Conservation (phyloP, 2,113 vertebrate species). For the Thinocorus orbignyianus region DNA sequence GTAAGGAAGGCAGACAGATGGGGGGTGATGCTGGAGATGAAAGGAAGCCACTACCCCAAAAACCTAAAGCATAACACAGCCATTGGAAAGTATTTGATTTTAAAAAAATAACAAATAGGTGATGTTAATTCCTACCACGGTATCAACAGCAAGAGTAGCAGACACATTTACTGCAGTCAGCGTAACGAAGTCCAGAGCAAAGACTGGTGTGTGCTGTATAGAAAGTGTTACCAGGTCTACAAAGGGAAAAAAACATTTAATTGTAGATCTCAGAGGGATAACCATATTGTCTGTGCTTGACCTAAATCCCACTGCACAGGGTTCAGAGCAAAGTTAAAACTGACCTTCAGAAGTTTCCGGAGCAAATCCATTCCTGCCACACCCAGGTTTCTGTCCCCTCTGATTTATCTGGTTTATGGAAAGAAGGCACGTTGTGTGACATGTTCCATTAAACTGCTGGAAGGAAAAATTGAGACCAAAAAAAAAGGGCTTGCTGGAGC, state of each 20-base stretch:
- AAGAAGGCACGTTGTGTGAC: neutral
- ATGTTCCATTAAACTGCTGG: neutral
- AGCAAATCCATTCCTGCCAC: neutral
- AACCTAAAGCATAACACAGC: neutral
- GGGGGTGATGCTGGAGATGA: neutral
- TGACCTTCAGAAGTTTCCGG: constrained; percentile 5
- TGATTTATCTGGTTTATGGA: neutral
- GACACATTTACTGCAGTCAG: neutral
- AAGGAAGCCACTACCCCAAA: neutral
- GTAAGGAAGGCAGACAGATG: neutral
- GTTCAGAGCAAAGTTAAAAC: neutral
- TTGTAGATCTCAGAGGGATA: neutral
- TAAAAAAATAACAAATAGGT: neutral
- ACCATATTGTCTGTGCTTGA: neutral
- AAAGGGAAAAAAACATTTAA: neutral
- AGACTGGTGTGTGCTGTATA: accelerated
- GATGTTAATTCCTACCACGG: neutral
- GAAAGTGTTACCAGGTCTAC: neutral
- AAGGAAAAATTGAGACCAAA: neutral
- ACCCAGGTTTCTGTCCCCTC: neutral
- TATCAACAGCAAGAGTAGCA: neutral
- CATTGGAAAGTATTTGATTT: neutral
- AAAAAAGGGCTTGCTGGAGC: neutral
- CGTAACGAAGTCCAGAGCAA: neutral
- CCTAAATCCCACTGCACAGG: neutral